phyloP scores from a whole-genome alignment of 2,888 invertebrate species.

The Nomada fucata region DNA sequence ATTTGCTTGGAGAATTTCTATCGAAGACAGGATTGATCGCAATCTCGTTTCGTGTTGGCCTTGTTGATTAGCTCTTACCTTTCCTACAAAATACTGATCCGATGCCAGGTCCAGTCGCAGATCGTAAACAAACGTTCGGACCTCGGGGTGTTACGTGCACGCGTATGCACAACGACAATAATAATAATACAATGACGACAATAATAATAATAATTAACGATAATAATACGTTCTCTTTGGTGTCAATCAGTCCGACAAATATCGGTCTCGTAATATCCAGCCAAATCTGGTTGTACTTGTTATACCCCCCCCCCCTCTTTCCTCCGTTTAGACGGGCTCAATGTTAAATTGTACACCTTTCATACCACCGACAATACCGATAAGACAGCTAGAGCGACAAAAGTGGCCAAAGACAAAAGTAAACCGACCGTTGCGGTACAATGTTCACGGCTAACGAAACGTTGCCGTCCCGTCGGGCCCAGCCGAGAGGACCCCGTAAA shows the following conservation, averaged over 20 bases:
- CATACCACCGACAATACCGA: slow-evolving; percentile 35
- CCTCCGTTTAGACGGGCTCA: slow-evolving; percentile 5
- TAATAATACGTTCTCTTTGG: slow-evolving; percentile 31
- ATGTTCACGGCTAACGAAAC: slow-evolving; percentile 28
- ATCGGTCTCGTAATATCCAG: slow-evolving; percentile 1
- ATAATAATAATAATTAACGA: slow-evolving; percentile 34
- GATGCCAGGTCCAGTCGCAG: slow-evolving; percentile 5
- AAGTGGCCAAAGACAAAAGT: slow-evolving; percentile 39
- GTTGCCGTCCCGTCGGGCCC: slow-evolving; percentile 22
- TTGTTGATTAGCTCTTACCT: slow-evolving; percentile 36
- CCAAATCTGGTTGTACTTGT: slow-evolving; percentile 1
- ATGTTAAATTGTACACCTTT: slow-evolving; percentile 11
- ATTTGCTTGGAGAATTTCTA: background rate
- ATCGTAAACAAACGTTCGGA: slow-evolving; percentile 43
- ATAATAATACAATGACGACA: slow-evolving; percentile 44
- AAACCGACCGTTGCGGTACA: slow-evolving; percentile 36
- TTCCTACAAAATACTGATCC: background rate
- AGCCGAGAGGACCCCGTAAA: slow-evolving; percentile 39
- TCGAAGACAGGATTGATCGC: background rate
- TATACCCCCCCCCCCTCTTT: background rate
- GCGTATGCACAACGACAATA: slow-evolving; percentile 48
- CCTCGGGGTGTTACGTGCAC: slow-evolving; percentile 37
- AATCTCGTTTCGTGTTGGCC: background rate
- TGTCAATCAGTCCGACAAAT: slow-evolving; percentile 30
- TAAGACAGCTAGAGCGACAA: slow-evolving; percentile 40